Base-by-base conservation (phyloP, 1,140 invertebrate genomes). In the Spodoptera frugiperda region DNA sequence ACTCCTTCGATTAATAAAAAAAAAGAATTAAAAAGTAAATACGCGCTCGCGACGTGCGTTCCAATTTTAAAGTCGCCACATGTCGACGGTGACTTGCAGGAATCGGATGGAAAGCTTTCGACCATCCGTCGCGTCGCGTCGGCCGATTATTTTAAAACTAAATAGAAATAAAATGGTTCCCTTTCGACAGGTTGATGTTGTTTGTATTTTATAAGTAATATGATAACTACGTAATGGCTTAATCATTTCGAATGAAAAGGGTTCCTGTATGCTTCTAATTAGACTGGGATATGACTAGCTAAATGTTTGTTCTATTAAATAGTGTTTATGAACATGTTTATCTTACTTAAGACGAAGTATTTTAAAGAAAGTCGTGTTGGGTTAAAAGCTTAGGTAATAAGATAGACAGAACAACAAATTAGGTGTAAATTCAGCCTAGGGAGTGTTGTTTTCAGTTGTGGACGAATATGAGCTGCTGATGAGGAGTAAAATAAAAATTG, bases 21-120 rank as follows among this genome's bases (percentile, higher is more conserved):
- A 86, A 87, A 75, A 82, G 76, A 82, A 81, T 81, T 83, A 83
- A 82, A 83, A 86, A 83, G 81, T 79, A 86, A 88, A 88, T 80
- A 83, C 80, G 79, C 77, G 78, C 85, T 81, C 77, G 59, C 59
- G 72, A 75, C 74, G 65, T 75, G 68, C 76, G 81, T 86, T 87
- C 84, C 86, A 85, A 87, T 88, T 88, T 89, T 68, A 84, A 82
- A 83, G 84, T 85, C 78, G 85, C 82, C 91, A 91, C 88, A 90
- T 92, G 91, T 86, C 85, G 84, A 77, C 81, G 75, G 83, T 92
- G 91, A 92, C 91, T 92, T 89, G 91, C 89, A 68, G 68, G 72
- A 71, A 73, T 79, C 44, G 54, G 51, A 54, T 51, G 75, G 63
- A 68, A 71, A 51, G 71, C 59, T 76, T 46, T 75, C 61, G 59